Conservation (phyloP, 2,113 vertebrate genomes). For the Pseudopodoces humilis region DNA sequence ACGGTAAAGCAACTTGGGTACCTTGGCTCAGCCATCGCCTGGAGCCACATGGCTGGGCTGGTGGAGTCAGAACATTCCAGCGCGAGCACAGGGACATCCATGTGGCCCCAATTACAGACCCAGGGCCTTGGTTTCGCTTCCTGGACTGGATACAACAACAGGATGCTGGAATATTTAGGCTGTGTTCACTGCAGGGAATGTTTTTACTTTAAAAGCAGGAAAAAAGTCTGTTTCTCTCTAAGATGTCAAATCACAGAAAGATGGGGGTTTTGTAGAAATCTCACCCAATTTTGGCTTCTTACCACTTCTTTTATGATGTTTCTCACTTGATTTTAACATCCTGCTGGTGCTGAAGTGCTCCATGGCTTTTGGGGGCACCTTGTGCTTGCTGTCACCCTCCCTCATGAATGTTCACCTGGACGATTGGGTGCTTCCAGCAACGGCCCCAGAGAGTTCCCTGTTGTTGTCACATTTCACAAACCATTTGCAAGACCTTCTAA, state of each 20-base stretch:
- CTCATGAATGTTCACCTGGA: neutral
- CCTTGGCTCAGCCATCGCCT: neutral
- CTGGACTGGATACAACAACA: slow-evolving; percentile 16
- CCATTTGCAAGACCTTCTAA: neutral
- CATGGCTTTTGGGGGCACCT: neutral
- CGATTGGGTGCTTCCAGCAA: neutral
- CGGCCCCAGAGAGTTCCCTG: neutral
- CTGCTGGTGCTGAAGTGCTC: neutral
- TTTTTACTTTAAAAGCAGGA: slow-evolving; percentile 25
- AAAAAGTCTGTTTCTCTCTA: neutral
- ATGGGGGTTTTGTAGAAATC: neutral
- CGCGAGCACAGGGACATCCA: rapidly evolving
- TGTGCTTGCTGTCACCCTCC: neutral
- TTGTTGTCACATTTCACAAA: neutral
- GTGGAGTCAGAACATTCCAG: neutral
- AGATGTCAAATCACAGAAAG: slow-evolving; percentile 3
- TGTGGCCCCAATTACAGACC: slow-evolving; percentile 35
- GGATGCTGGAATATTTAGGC: slow-evolving; percentile 20
- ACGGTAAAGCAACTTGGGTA: rapidly evolving
- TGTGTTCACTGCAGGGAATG: neutral
- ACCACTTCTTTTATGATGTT: neutral
- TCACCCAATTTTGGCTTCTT: neutral
- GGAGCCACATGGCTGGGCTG: neutral
- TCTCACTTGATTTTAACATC: neutral
- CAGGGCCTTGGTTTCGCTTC: neutral